Evolutionary conservation across 1,140 invertebrate species (phyloP).

Genomic region (Contarinia nasturtii): DNA sequence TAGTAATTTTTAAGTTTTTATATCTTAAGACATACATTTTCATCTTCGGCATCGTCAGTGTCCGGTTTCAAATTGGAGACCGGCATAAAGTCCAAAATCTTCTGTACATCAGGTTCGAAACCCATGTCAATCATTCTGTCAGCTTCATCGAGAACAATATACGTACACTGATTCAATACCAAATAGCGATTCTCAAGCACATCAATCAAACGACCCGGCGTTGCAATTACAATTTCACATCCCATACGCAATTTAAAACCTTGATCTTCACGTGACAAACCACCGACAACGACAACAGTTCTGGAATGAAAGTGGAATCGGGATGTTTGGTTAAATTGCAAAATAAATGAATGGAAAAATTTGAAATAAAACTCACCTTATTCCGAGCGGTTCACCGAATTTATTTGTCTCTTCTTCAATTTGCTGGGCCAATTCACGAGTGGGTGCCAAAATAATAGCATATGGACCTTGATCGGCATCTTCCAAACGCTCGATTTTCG

Average conservation of each 20-base stretch:
- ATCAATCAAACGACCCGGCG: conserved; percentile 97
- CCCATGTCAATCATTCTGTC: conserved; percentile 99
- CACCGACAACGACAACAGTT: conserved; percentile 96
- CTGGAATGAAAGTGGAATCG: conserved; percentile 27
- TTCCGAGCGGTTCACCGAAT: conserved; percentile 87
- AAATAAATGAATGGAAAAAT: no score
- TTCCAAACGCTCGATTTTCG: conserved; percentile 83
- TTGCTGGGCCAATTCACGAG: conserved; percentile 96
- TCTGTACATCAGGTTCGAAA: conserved; percentile 96
- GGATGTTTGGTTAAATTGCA: no score
- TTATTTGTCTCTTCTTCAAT: conserved; percentile 99
- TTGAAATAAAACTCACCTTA: conserved; percentile 20
- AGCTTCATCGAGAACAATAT: conserved; percentile 85
- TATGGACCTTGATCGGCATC: conserved; percentile 95
- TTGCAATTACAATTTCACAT: conserved; percentile 99
- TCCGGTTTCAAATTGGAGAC: conserved; percentile 98
- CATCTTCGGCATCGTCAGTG: conserved; percentile 95
- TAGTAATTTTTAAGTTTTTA: no score
- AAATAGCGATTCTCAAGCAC: conserved; percentile 96
- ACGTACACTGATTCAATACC: conserved; percentile 88
- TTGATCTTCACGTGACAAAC: conserved; percentile 94
- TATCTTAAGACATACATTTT: no score
- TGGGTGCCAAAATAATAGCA: conserved; percentile 96
- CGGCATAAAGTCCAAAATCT: conserved; percentile 96
- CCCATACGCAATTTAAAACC: conserved; percentile 90